Evolutionary conservation across 2,888 invertebrate genomes (phyloP).

Genomic region (Congeria kusceri): DNA sequence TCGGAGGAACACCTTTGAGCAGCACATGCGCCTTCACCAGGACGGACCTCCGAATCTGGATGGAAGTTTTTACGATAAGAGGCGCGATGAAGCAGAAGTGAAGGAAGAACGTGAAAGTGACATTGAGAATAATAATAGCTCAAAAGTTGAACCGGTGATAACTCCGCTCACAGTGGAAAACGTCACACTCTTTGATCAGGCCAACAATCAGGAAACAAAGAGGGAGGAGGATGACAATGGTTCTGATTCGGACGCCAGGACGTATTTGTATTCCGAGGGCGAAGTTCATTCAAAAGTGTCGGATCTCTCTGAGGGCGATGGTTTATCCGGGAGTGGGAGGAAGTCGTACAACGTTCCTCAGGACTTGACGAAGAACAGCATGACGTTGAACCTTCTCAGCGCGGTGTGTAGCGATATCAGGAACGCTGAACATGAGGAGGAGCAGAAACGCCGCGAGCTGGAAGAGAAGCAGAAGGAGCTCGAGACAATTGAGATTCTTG

Average conservation of each 20-base stretch:
- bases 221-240: constrained; percentile 21
- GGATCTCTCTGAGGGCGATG: constrained; percentile 53
- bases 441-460: constrained; percentile 42
- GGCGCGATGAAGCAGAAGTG: constrained; percentile 47
- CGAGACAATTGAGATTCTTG: constrained; percentile 62
- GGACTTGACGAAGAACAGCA: constrained; percentile 30
- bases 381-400: constrained; percentile 57
- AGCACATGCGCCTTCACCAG: constrained; percentile 57
- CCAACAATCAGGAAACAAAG: constrained; percentile 9
- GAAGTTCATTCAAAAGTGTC: constrained; percentile 43
- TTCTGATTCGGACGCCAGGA: constrained; percentile 49
- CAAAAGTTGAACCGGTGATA: constrained; percentile 21
- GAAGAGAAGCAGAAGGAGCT: constrained; percentile 60
- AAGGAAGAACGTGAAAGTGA: constrained; percentile 56
- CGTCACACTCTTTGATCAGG: constrained; percentile 19
- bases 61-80: constrained; percentile 50
- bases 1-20: constrained; percentile 55
- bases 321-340: constrained; percentile 31
- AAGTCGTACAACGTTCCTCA: constrained; percentile 19
- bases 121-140: constrained; percentile 54
- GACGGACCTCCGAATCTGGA: constrained; percentile 54
- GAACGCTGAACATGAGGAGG: constrained; percentile 58
- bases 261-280: constrained; percentile 57
- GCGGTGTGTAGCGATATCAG: constrained; percentile 60
- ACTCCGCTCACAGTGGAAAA: constrained; percentile 14